Base-by-base conservation (phyloP, 2,113 vertebrate species). In the Sapayoa aenigma region DNA sequence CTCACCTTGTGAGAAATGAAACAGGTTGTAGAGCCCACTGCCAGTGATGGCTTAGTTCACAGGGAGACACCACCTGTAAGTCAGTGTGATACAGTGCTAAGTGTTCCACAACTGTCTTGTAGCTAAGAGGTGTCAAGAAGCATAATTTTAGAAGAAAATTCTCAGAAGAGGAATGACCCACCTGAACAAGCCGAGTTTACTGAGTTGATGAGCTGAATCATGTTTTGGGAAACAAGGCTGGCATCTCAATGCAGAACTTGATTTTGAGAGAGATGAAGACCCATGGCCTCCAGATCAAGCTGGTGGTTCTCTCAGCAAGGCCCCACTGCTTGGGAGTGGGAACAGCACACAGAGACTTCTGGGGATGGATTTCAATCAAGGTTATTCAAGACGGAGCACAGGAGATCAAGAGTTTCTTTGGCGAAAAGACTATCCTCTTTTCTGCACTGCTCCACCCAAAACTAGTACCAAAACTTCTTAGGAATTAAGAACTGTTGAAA, bases 41-140 rank as follows among this genome's bases (percentile, higher is more conserved):
- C 46, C 12, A 17, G 1, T 9, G 5, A 8, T 2, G 22, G 33
- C 30, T 23, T 9, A 7, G 37, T 8, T 13, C 47, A 37, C 11
- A 60, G 83, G 0, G 3, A 35, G 62, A 41, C 2, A 3, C 42
- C 35, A 19, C 20, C 5, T 7, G 4, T 16, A 30, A 23, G 50
- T 23, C 17, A 1, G 18, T 5, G 5, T 5, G 27, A 68, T 2
- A 11, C 20, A 6, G 4, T 9, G 15, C 53, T 76, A 1, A 6
- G 30, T 0, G 0, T 25, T 17, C 66, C 7, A 16, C 27, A 22
- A 20, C 33, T 6, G 35, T 11, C 58, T 35, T 28, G 6, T 1
- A 35, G 25, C 13, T 44, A 28, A 22, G 5, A 9, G 0, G 2
- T 20, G 39, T n/a, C 49, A 82, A 37, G 41, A 21, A 79, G 30